Percentiles rank a stretch among this genome's conserved stretches.
Conservation (phyloP, 2,888 invertebrate species). For the Asteroscopus sphinx region DNA sequence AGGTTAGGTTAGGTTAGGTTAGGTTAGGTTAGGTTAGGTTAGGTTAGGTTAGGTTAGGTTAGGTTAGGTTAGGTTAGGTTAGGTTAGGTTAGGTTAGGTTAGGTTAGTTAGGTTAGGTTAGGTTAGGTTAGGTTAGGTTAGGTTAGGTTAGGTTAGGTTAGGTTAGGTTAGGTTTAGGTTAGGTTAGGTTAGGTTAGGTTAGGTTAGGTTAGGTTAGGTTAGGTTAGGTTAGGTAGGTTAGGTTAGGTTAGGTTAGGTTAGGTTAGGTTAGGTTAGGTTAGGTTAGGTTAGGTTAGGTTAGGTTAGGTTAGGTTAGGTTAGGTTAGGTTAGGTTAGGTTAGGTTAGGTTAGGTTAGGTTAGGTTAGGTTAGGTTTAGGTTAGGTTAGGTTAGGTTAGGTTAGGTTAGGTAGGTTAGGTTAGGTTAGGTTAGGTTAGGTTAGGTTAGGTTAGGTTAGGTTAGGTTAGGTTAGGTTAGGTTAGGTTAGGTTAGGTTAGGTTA, state of each 20-base stretch:
- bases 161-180: too few relatives aligned
- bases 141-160: constrained; percentile 40
- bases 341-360: constrained; percentile 52
- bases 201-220: constrained; percentile 40
- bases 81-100: constrained; percentile 41
- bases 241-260: constrained; percentile 34
- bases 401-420: too few relatives aligned
- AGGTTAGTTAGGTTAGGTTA: constrained; percentile 37
- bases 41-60: constrained; percentile 21
- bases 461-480: constrained; percentile 39
- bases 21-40: constrained; percentile 25
- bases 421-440: constrained; percentile 54
- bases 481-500: constrained; percentile 39
- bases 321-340: constrained; percentile 54
- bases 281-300: constrained; percentile 42
- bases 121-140: constrained; percentile 40
- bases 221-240: constrained; percentile 38
- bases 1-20: constrained; percentile 19
- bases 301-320: constrained; percentile 49
- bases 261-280: constrained; percentile 28
- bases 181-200: constrained; percentile 40
- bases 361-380: constrained; percentile 52
- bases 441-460: constrained; percentile 48
- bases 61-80: constrained; percentile 39
- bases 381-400: too few relatives aligned